Percentiles rank a stretch among this genome's conserved stretches.
These are phyloP conservation scores for Thamnaconus septentrionalis DNA, from an alignment of 2,113 vertebrate genomes.

Conservation along the genomic window DNA sequence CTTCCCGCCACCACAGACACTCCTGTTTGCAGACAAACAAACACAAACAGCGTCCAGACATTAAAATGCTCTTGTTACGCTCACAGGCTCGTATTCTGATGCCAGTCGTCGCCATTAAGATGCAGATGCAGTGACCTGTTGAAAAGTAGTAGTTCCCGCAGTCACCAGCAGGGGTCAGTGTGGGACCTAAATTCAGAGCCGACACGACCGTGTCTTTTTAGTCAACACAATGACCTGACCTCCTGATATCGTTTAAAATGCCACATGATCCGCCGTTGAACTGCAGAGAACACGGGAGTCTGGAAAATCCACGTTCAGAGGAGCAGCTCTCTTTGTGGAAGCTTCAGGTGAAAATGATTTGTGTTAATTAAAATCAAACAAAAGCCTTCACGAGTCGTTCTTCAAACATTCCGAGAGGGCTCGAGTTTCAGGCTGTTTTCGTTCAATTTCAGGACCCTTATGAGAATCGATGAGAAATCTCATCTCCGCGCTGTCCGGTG, in stretches of 20 bases:
- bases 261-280: too few relatives aligned
- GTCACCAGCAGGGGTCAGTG: conserved; percentile 62
- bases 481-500: conserved; percentile 20
- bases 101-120: too few relatives aligned
- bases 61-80: too few relatives aligned
- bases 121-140: too few relatives aligned
- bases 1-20: too few relatives aligned
- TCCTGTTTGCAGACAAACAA: too few relatives aligned
- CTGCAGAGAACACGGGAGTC: conserved; percentile 14
- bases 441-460: conserved; percentile 32
- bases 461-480: conserved; percentile 20
- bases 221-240: background rate
- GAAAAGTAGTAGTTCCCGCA: background rate
- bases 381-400: conserved; percentile 11
- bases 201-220: background rate
- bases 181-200: conserved; percentile 21
- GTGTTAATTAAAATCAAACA: too few relatives aligned
- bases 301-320: conserved; percentile 1
- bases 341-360: background rate
- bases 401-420: conserved; percentile 21
- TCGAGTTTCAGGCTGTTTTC: conserved; percentile 10
- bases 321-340: background rate
- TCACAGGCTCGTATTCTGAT: too few relatives aligned
- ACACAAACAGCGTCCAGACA: too few relatives aligned
- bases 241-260: too few relatives aligned